Conservation (phyloP, 2,888 invertebrate species). For the Cephus pulcher region DNA sequence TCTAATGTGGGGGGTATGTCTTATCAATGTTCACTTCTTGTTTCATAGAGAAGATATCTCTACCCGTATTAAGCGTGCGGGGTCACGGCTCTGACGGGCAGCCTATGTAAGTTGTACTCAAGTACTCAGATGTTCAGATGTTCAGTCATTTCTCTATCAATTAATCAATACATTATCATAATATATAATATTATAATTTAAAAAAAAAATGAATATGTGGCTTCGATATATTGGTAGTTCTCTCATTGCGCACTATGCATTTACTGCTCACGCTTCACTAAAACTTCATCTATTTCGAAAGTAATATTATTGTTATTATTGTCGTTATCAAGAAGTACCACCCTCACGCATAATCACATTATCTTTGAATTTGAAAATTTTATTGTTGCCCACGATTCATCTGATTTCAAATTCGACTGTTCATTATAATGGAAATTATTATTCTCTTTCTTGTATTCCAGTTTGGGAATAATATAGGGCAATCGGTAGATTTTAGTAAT, state of each 20-base stretch:
- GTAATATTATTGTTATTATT: conserved; percentile 28
- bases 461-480: background rate
- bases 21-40: conserved; percentile 53
- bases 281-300: conserved; percentile 38
- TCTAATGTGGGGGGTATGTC: background rate
- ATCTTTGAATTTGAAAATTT: conserved; percentile 38
- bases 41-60: conserved; percentile 62
- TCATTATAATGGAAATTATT: background rate
- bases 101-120: conserved; percentile 58
- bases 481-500: background rate
- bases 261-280: conserved; percentile 48
- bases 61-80: conserved; percentile 58
- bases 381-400: background rate
- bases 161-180: conserved; percentile 30
- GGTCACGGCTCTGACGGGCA: conserved; percentile 57
- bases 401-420: conserved; percentile 1
- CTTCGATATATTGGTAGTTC: conserved; percentile 31
- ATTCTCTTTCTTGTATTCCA: background rate
- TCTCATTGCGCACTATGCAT: conserved; percentile 35
- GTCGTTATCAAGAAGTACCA: conserved; percentile 17
- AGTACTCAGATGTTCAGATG: conserved; percentile 39
- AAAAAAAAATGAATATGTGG: conserved; percentile 27
- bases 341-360: conserved; percentile 46
- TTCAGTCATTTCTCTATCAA: conserved; percentile 29
- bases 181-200: conserved; percentile 23